These are phyloP conservation scores for Ammodytes marinus DNA, from an alignment of 2,113 vertebrate genomes.

Conservation along the genomic window DNA sequence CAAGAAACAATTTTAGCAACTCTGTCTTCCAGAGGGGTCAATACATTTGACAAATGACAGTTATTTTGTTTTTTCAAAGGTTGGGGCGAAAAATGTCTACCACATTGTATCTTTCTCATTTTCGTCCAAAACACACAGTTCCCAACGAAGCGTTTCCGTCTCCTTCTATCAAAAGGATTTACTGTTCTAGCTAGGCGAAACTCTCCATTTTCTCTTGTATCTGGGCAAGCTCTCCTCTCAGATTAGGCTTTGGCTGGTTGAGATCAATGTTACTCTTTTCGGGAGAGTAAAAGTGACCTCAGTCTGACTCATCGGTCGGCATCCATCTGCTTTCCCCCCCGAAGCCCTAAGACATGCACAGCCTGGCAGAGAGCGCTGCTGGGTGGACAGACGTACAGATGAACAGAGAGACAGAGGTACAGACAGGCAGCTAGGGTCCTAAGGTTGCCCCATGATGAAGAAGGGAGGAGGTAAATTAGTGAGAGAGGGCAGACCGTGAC, in stretches of 20 bases:
- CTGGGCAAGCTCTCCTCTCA: slow-evolving; percentile 47
- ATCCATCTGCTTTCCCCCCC: slow-evolving; percentile 30
- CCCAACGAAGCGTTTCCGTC: slow-evolving; percentile 49
- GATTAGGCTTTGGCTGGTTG: slow-evolving; percentile 51
- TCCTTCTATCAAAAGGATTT: slow-evolving; percentile 54
- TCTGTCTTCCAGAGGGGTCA: slow-evolving; percentile 51
- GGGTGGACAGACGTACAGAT: slow-evolving; percentile 47
- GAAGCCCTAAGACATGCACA: slow-evolving; percentile 43
- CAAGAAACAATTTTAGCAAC: slow-evolving; percentile 35
- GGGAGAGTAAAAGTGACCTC: slow-evolving; percentile 69
- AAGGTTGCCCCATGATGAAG: slow-evolving; percentile 48
- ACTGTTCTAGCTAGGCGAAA: slow-evolving; percentile 52
- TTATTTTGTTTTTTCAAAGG: slow-evolving; percentile 60
- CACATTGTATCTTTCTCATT: slow-evolving; percentile 60
- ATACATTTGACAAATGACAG: slow-evolving; percentile 71
- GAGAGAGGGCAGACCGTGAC: slow-evolving; percentile 52
- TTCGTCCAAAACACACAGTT: slow-evolving; percentile 37
- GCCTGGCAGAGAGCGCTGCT: slow-evolving; percentile 50
- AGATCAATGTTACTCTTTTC: slow-evolving; percentile 64
- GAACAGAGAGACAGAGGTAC: slow-evolving; percentile 48
- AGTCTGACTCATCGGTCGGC: slow-evolving; percentile 62
- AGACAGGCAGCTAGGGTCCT: slow-evolving; percentile 58
- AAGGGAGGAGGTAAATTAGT: slow-evolving; percentile 54
- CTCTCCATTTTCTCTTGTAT: slow-evolving; percentile 43
- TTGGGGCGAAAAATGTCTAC: slow-evolving; percentile 41